Evolutionary conservation across 2,888 invertebrate species (phyloP), one percentile per base, ranked within the genome.

Genomic region (Clitarchus hookeri): DNA sequence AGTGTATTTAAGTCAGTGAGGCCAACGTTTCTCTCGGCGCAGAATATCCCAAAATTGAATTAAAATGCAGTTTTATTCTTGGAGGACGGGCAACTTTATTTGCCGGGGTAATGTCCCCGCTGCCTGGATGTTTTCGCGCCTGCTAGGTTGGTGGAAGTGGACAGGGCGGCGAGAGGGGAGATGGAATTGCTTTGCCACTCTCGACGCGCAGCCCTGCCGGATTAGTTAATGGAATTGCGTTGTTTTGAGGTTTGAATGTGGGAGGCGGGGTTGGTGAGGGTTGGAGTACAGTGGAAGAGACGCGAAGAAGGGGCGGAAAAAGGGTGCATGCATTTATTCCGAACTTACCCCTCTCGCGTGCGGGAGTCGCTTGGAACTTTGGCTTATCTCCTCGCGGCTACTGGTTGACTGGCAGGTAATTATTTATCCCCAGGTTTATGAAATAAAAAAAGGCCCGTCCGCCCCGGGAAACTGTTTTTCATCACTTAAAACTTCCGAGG

Each of bases 151-250:
- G 48, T 16, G 48, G 48, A 48, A 48, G 12, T 48, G 48, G 4
- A 1, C 3, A 23, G 27, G 36, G 27, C 9, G 36, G 83, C 13
- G 83, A 12, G 26, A n/a, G 6, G 23, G 27, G 83, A 44, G 83
- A 48, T 48, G 26, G 48, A 48, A 48, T 48, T 48, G 48, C 48
- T 2, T 16, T 16, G 48, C 48, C 48, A 13, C 48, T n/a, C 65
- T 65, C 65, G 65, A 19, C 65, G n/a, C 65, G 23, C 65, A 65
- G 65, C 65, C 65, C 19, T 65, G 65, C 65, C 16, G 65, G 65
- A 65, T 65, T 65, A 65, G 65, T 65, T 65, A 65, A 65, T 65
- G 65, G 65, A 65, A 65, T 65, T 65, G 65, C 65, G 65, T 65
- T 65, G 65, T 65, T 65, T 65, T 65, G 65, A 65, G 65, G 65